Percentiles rank a stretch among this genome's conserved stretches.
Conservation (phyloP, 2,113 vertebrate genomes). For the Alethe diademata region DNA sequence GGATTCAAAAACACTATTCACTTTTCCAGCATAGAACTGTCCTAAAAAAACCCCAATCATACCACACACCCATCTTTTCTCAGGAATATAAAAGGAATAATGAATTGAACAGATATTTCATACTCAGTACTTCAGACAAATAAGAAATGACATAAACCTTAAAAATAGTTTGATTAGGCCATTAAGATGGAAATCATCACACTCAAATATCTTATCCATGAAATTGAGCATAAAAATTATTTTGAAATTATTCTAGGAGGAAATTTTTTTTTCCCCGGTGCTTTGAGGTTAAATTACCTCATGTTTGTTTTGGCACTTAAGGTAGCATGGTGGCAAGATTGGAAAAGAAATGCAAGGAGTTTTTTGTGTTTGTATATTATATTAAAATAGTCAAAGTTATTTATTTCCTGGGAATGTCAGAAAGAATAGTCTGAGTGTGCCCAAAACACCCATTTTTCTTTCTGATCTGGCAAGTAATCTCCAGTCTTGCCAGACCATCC, state of each 20-base stretch:
- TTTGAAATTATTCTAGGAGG: not conserved
- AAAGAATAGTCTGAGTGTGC: not conserved
- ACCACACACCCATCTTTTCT: not conserved
- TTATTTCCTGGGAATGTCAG: not conserved
- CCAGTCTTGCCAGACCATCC: not conserved
- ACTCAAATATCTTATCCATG: not conserved
- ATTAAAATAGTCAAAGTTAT: not conserved
- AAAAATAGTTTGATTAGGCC: not conserved
- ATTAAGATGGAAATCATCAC: not conserved
- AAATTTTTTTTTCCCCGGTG: not conserved
- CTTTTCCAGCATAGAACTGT: not conserved
- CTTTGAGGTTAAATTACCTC: not conserved
- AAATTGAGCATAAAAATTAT: not conserved
- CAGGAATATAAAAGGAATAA: not conserved
- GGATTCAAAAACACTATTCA: not conserved
- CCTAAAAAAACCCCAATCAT: not conserved
- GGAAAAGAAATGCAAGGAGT: not conserved
- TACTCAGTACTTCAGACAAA: not conserved
- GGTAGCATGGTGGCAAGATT: not conserved
- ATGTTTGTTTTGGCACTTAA: not conserved
- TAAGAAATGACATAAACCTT: not conserved
- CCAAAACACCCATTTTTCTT: not conserved
- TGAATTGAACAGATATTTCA: not conserved
- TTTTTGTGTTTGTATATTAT: not conserved
- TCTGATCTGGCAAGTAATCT: not conserved